These are phyloP conservation scores for Panagrolaimus sp. DNA, from an alignment of 1,140 invertebrate genomes.

Conservation along the genomic window DNA sequence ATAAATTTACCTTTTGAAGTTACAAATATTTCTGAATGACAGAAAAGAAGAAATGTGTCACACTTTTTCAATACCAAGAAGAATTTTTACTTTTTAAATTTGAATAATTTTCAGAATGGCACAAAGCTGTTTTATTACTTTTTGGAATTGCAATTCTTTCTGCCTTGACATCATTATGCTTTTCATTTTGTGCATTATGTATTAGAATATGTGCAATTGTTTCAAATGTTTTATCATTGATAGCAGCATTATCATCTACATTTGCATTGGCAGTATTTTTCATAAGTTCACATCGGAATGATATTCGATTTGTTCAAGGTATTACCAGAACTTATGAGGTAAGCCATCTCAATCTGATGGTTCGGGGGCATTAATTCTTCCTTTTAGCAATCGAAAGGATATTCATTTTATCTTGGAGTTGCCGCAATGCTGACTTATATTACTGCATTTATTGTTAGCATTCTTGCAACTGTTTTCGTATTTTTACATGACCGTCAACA, in stretches of 20 bases:
- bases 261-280: slow-evolving; percentile 34
- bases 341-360: neutral
- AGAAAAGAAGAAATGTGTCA: too few species aligned
- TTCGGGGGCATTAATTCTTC: neutral
- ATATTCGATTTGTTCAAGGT: slow-evolving; percentile 40
- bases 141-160: slow-evolving; percentile 27
- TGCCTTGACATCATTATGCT: slow-evolving; percentile 31
- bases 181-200: slow-evolving; percentile 36
- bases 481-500: slow-evolving; percentile 31
- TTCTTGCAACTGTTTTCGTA: slow-evolving; percentile 31
- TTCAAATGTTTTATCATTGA: slow-evolving; percentile 33
- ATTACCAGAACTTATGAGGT: slow-evolving; percentile 41
- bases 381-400: slow-evolving; percentile 40
- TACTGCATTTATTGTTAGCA: slow-evolving; percentile 31
- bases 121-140: slow-evolving; percentile 34
- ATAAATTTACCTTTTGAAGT: too few species aligned
- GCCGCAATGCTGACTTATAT: slow-evolving; percentile 28
- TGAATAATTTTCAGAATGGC: slow-evolving; percentile 31
- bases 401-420: slow-evolving; percentile 38
- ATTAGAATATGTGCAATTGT: slow-evolving; percentile 40
- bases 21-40: too few species aligned
- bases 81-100: too few species aligned
- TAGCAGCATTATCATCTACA: slow-evolving; percentile 29
- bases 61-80: too few species aligned
- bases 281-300: slow-evolving; percentile 34